phyloP scores from a whole-genome alignment of 2,113 vertebrate genomes.

The Conger conger region DNA sequence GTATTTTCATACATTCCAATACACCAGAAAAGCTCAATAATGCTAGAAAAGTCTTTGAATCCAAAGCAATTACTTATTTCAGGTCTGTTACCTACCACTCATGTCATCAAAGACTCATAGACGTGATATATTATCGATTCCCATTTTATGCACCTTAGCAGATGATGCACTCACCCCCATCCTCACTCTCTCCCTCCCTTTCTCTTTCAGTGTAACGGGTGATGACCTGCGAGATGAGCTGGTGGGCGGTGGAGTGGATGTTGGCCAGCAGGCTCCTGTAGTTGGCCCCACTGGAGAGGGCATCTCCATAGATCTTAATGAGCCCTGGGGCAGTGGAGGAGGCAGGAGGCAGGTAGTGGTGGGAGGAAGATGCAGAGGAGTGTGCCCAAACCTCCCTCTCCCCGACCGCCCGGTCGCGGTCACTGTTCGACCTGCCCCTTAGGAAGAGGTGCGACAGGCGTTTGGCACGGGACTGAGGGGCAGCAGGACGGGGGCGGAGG shows the following conservation, averaged over 20 bases:
- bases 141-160: not conserved
- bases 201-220: slow-evolving; percentile 75
- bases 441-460: slow-evolving; percentile 88
- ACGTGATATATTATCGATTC: no score
- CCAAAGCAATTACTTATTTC: no score
- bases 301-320: slow-evolving; percentile 77
- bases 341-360: slow-evolving; percentile 70
- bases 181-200: slow-evolving; percentile 65
- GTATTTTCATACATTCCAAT: no score
- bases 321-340: slow-evolving; percentile 74
- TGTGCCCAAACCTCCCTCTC: slow-evolving; percentile 79
- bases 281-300: slow-evolving; percentile 73
- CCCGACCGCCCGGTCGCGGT: slow-evolving; percentile 67
- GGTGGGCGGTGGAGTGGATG: slow-evolving; percentile 67
- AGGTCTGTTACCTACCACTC: not conserved
- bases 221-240: slow-evolving; percentile 76
- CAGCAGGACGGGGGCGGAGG: slow-evolving; percentile 67
- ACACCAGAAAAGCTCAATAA: no score
- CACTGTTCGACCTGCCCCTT: slow-evolving; percentile 74
- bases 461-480: slow-evolving; percentile 76
- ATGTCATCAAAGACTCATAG: no score
- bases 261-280: slow-evolving; percentile 76
- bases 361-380: slow-evolving; percentile 72
- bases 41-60: no score
- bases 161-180: slow-evolving; percentile 56